Conservation (phyloP, 2,113 vertebrate species). For the Panthera tigris region DNA sequence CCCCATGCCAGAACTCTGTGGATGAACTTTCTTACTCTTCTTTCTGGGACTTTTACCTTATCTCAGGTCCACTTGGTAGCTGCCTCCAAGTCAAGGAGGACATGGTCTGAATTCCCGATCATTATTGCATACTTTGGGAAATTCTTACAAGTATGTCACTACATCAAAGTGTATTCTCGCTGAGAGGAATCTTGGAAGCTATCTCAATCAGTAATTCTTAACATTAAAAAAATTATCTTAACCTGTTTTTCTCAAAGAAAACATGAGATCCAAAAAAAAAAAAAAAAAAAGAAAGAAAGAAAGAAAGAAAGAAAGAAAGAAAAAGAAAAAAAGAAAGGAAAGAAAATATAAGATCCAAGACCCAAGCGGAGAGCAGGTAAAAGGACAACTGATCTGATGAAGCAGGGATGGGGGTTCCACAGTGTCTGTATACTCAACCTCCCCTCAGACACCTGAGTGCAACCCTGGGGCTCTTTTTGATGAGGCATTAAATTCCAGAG, state of each 20-base stretch:
- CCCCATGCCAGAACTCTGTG: rapidly evolving
- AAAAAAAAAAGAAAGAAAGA: background rate
- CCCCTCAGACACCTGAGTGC: background rate
- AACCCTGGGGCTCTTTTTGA: background rate
- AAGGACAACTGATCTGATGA: background rate
- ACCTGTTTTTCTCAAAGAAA: background rate
- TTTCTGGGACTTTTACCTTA: background rate
- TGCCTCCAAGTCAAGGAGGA: background rate
- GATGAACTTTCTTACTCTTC: background rate
- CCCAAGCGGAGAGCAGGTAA: background rate
- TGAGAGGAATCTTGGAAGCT: background rate
- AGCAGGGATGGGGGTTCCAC: rapidly evolving
- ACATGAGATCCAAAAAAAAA: background rate
- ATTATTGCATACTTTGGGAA: background rate
- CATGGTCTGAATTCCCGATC: background rate
- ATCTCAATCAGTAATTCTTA: background rate
- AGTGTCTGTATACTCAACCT: background rate
- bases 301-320: background rate
- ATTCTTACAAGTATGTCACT: background rate
- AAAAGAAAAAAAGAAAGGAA: background rate
- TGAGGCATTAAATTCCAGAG: background rate
- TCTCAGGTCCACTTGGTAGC: background rate
- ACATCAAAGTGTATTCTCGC: background rate
- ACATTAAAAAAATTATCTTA: background rate
- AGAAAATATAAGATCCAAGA: background rate